These are phyloP conservation scores for Sylvilagus bachmani DNA, from an alignment of 2,113 vertebrate species.

Conservation along the genomic window DNA sequence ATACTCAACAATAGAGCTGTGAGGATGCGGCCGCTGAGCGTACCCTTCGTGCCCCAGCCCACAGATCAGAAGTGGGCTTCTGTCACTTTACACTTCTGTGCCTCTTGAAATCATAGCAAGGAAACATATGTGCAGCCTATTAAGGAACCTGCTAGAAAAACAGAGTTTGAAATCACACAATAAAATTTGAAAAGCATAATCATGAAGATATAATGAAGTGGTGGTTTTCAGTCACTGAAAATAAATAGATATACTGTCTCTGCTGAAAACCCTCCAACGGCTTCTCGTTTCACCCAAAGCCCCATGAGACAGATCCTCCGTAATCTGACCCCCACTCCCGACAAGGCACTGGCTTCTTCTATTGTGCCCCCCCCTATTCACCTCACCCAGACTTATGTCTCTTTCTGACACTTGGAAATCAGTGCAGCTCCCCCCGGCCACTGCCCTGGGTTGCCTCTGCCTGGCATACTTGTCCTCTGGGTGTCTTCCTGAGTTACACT, in stretches of 20 bases:
- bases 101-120: constrained; percentile 9
- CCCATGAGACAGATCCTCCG: neutral
- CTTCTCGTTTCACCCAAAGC: neutral
- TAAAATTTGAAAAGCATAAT: neutral
- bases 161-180: neutral
- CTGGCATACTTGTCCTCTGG: neutral
- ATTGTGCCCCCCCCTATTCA: neutral
- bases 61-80: neutral
- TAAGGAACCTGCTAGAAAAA: neutral
- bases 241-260: neutral
- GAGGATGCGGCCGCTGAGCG: fast-evolving
- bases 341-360: neutral
- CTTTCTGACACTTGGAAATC: neutral
- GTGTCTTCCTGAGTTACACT: neutral
- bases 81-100: neutral
- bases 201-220: neutral
- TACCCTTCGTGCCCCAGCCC: neutral
- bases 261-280: neutral
- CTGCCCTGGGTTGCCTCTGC: neutral
- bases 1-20: neutral
- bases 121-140: neutral
- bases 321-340: neutral
- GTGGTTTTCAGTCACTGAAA: constrained; percentile 17
- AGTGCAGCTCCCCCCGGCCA: neutral
- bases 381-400: neutral